Percentiles rank a stretch among this genome's conserved stretches.
Conservation (phyloP, 2,113 vertebrate genomes). For the Colinus virginianus region DNA sequence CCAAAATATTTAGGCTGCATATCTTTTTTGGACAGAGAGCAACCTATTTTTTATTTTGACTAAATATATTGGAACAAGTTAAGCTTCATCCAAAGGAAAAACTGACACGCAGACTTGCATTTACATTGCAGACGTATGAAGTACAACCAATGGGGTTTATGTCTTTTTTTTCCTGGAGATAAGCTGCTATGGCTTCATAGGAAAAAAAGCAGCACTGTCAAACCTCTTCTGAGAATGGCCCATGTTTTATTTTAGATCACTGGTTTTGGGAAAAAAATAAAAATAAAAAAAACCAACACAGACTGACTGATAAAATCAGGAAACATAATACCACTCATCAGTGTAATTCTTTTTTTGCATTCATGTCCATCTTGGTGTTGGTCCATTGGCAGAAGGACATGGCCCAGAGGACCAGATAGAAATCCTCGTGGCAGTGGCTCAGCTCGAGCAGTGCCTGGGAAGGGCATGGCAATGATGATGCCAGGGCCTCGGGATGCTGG, state of each 20-base stretch:
- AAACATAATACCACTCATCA: background rate
- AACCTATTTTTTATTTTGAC: constrained; percentile 28
- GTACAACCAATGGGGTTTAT: background rate
- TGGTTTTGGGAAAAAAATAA: background rate
- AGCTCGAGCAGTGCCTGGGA: background rate
- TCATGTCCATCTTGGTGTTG: background rate
- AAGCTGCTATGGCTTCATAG: background rate
- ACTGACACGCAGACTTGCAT: background rate
- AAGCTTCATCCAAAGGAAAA: background rate
- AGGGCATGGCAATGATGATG: fast-evolving
- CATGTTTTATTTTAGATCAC: background rate
- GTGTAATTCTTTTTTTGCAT: background rate
- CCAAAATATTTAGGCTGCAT: constrained; percentile 51
- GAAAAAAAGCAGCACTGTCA: background rate
- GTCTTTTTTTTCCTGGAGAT: background rate
- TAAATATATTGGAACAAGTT: background rate
- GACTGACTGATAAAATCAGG: background rate
- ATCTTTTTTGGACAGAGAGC: background rate
- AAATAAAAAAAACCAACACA: background rate
- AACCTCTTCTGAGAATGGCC: background rate
- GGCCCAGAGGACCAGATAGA: background rate
- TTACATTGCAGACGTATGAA: constrained; percentile 32
- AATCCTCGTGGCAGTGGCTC: background rate
- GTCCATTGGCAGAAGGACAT: background rate
- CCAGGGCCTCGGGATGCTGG: background rate